These are phyloP conservation scores for Drosophila mimica DNA, from an alignment of 2,888 invertebrate species.

Conservation along the genomic window DNA sequence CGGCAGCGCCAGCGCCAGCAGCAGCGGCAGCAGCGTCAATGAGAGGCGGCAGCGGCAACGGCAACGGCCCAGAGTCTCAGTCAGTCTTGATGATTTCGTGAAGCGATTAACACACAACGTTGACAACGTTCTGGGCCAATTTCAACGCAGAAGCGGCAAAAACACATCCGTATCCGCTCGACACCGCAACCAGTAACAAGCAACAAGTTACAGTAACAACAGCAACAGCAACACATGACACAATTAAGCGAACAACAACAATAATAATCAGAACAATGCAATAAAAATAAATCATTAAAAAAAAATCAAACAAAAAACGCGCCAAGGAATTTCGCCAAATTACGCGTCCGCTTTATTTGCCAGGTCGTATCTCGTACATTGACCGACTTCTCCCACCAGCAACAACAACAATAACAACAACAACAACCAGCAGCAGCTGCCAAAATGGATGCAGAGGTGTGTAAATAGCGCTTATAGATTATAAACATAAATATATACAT, in stretches of 20 bases:
- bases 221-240: constrained; percentile 25
- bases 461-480: constrained; percentile 40
- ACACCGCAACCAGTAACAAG: constrained; percentile 5
- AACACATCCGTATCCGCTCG: constrained; percentile 25
- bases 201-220: background rate
- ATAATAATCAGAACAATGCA: constrained; percentile 24
- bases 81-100: constrained; percentile 84
- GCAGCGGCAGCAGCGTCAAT: constrained; percentile 12
- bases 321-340: constrained; percentile 50
- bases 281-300: constrained; percentile 69
- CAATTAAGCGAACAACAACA: constrained; percentile 18
- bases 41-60: too few species aligned
- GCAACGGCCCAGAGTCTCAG: constrained; percentile 27
- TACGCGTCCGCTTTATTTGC: constrained; percentile 47
- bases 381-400: constrained; percentile 56
- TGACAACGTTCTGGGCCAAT: constrained; percentile 47
- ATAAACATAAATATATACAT: background rate
- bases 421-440: constrained; percentile 28
- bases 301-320: constrained; percentile 61
- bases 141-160: constrained; percentile 9
- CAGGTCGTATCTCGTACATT: constrained; percentile 45
- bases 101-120: constrained; percentile 79
- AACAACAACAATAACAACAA: constrained; percentile 15
- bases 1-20: background rate
- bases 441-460: constrained; percentile 75